phyloP scores from a whole-genome alignment of 2,797 vertebrate genomes.

The Okamejei kenojei region DNA sequence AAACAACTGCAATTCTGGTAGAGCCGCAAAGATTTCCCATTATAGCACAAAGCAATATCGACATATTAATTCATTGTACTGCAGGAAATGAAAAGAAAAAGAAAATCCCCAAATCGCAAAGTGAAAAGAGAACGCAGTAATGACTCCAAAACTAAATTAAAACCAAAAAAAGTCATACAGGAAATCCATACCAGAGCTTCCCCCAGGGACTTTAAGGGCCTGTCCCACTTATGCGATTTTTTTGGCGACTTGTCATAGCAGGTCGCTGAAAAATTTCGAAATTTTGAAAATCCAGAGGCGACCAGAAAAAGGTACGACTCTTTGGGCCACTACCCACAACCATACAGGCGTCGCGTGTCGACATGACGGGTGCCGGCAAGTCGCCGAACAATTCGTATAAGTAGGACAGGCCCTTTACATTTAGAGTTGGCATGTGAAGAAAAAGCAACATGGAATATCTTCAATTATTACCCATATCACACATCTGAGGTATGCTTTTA shows the following conservation, averaged over 20 bases:
- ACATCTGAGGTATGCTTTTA: too few relatives aligned
- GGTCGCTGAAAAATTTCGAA: too few relatives aligned
- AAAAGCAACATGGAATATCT: background rate
- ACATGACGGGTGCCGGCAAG: too few relatives aligned
- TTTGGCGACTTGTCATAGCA: too few relatives aligned
- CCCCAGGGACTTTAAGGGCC: background rate
- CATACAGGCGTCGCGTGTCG: too few relatives aligned
- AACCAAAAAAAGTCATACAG: background rate
- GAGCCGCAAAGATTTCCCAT: background rate
- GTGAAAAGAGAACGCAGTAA: background rate
- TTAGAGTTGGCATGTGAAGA: background rate
- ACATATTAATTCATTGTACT: background rate
- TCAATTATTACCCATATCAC: too few relatives aligned
- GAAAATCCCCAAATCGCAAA: background rate
- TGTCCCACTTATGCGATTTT: too few relatives aligned
- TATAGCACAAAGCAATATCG: background rate
- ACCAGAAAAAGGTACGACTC: too few relatives aligned
- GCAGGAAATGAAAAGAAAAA: background rate
- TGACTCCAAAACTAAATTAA: constrained; percentile 5
- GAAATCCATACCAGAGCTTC: background rate
- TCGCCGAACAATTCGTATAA: too few relatives aligned
- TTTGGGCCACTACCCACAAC: too few relatives aligned
- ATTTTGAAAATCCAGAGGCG: too few relatives aligned
- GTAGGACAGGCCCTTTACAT: background rate
- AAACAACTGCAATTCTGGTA: background rate